phyloP scores from a whole-genome alignment of 1,140 invertebrate species.

The Asbolus verrucosus region DNA sequence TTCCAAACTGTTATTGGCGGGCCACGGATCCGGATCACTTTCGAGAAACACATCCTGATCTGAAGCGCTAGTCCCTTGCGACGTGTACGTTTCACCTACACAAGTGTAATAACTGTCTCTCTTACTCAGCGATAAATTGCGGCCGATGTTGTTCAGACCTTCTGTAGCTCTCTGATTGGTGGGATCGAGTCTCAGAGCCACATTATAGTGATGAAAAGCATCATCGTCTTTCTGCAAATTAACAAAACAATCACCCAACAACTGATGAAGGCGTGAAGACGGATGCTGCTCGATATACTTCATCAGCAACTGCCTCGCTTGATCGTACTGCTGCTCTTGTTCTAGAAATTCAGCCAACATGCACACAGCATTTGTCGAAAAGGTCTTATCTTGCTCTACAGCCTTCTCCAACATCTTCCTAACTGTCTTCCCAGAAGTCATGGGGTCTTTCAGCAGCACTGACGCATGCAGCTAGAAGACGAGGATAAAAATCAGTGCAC shows the following conservation, averaged over 20 bases:
- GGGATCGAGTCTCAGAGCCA: conserved; percentile 79
- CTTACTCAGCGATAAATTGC: conserved; percentile 67
- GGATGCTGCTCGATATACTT: conserved; percentile 73
- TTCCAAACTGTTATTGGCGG: conserved; percentile 45
- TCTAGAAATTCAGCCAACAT: conserved; percentile 74
- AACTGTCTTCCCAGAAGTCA: conserved; percentile 71
- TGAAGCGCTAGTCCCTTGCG: conserved; percentile 56
- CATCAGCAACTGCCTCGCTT: conserved; percentile 71
- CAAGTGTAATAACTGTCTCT: conserved; percentile 69
- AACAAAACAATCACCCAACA: conserved; percentile 75
- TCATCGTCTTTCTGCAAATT: conserved; percentile 74
- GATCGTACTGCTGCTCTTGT: conserved; percentile 73
- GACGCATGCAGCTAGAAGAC: conserved; percentile 66
- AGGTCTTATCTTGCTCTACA: conserved; percentile 73
- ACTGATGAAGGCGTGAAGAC: conserved; percentile 76
- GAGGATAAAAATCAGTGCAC: too few species aligned
- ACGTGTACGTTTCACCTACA: conserved; percentile 60
- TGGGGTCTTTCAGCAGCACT: conserved; percentile 78
- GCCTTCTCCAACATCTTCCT: conserved; percentile 76
- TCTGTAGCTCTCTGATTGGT: conserved; percentile 76
- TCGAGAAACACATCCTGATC: conserved; percentile 59
- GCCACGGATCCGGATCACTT: conserved; percentile 61
- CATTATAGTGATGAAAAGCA: conserved; percentile 78
- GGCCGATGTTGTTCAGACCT: conserved; percentile 76
- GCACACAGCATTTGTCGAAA: conserved; percentile 75